A percentile compares a stretch with the other conserved stretches of the same genome.
phyloP scores from a whole-genome alignment of 2,888 invertebrate genomes.

The Troides helena region DNA sequence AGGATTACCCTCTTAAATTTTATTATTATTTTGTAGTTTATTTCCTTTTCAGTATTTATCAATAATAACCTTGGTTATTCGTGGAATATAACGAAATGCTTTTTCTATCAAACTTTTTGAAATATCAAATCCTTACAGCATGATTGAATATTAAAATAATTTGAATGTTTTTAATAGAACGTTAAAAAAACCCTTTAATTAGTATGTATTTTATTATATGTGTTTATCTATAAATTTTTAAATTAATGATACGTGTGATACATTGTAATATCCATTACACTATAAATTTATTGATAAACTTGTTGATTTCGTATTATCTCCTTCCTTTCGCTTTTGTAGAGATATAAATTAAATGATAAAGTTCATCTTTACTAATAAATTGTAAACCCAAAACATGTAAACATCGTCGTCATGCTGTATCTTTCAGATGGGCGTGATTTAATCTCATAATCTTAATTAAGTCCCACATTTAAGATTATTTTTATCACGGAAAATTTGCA shows the following conservation, averaged over 20 bases:
- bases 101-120: no score
- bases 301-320: slow-evolving; percentile 15
- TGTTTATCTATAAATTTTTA: background rate
- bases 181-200: no score
- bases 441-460: slow-evolving; percentile 67
- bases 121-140: no score
- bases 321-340: slow-evolving; percentile 9
- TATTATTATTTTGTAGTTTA: no score
- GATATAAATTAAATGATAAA: slow-evolving; percentile 28
- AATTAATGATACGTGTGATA: background rate
- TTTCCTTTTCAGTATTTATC: no score
- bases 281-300: slow-evolving; percentile 19
- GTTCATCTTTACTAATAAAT: slow-evolving; percentile 20
- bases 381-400: slow-evolving; percentile 29
- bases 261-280: background rate
- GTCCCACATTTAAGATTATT: slow-evolving; percentile 60
- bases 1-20: no score
- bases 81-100: no score
- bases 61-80: no score
- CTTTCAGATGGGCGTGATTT: slow-evolving; percentile 42
- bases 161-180: no score
- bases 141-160: no score
- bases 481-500: slow-evolving; percentile 77
- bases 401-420: slow-evolving; percentile 40
- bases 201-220: no score